Conservation (phyloP, 2,888 invertebrate species). For the Microctonus hyperodae region DNA sequence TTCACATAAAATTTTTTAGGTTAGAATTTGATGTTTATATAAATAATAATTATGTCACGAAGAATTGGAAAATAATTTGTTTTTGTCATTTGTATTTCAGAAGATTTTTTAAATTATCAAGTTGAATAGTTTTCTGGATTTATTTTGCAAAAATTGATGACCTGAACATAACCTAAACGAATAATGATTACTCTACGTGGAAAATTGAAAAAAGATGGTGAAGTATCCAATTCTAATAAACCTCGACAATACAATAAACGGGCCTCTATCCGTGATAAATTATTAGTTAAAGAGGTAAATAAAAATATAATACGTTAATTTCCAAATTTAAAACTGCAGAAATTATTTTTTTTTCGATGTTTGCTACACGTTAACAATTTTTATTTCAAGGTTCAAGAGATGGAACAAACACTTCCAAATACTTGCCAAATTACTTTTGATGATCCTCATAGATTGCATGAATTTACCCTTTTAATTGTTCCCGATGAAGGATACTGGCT, state of each 20-base stretch:
- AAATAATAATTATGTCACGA: not conserved
- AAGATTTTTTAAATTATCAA: not conserved
- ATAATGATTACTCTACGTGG: conserved; percentile 77
- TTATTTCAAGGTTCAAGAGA: conserved; percentile 71
- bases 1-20: not conserved
- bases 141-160: not conserved
- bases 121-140: not conserved
- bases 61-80: not conserved
- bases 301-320: not conserved
- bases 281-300: conserved; percentile 81
- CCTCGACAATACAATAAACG: conserved; percentile 64
- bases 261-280: conserved; percentile 80
- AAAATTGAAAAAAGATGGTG: conserved; percentile 73
- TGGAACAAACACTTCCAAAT: conserved; percentile 83
- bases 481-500: conserved; percentile 91
- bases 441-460: conserved; percentile 82
- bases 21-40: not conserved
- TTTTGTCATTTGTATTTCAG: not conserved
- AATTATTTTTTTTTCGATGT: not conserved
- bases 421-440: conserved; percentile 83
- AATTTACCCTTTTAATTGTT: conserved; percentile 78
- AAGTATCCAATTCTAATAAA: conserved; percentile 58
- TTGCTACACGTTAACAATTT: not conserved
- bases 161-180: not conserved
- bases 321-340: too few relatives aligned